Base-by-base conservation (phyloP, 2,113 vertebrate genomes). In the Pterocles gutturalis region DNA sequence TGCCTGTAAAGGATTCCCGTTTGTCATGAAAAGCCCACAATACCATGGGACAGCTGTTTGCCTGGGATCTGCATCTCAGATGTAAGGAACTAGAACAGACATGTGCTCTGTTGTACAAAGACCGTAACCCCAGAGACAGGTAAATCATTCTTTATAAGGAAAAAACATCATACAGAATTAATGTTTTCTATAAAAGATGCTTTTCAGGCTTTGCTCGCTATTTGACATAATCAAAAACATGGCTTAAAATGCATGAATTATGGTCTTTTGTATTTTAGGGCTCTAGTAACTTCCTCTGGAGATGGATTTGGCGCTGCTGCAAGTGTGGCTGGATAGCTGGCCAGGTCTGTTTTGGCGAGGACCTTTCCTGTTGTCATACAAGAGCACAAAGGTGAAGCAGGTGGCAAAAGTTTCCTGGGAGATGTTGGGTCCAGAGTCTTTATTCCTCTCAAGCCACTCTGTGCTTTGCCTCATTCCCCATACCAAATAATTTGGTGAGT, bases 131-230 rank as follows among this genome's bases (percentile, higher is more conserved):
- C 86, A 66, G 87, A 81, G 67, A 62, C 51, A 83, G 64, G 67
- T 92, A 92, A 94, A 89, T 93, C 71, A 75, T 86, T n/a, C 73
- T 88, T 91, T 92, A 57, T 48, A 75, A 60, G 72, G 79, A 43
- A 55, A 77, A 92, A 83, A n/a, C 41, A 20, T 90, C 25, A n/a
- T 13, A 22, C 19, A 70, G 60, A 89, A 91, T 85, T 69, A 89
- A 75, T 1, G 0, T 46, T 79, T 93, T 85, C 79, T 87, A 13
- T 57, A 91, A 83, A 87, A 71, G 48, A 72, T 45, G 19, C 22
- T 78, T 78, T 73, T 90, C 64, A 84, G 84, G 67, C 31, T 62
- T 91, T 89, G 29, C 36, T 82, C 3, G 1, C 61, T 53, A 18
- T 85, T 36, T 1, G 2, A 28, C 9, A 12, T 82, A 84, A 83